phyloP scores from a whole-genome alignment of 2,797 vertebrate species.

The Meriones psammophilus region DNA sequence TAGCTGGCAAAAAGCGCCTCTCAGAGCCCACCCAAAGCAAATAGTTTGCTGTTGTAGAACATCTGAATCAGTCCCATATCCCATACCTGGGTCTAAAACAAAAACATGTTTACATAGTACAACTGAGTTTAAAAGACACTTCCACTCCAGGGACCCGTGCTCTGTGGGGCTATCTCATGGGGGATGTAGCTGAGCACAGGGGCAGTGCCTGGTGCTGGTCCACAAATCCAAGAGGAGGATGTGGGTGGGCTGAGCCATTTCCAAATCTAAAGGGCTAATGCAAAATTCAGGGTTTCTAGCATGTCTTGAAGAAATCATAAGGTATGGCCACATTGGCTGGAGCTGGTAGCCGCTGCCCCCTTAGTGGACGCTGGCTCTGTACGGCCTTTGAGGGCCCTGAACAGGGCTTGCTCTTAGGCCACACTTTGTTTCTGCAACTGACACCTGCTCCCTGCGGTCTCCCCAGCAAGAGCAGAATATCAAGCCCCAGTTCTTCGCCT shows the following conservation, averaged over 20 bases:
- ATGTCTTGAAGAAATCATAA: not conserved
- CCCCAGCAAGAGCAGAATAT: conserved; percentile 98
- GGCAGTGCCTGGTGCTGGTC: not conserved
- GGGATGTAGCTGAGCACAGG: not conserved
- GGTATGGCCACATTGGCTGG: not conserved
- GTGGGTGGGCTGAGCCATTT: not conserved
- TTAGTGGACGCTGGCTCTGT: rapidly evolving
- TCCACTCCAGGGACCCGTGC: not conserved
- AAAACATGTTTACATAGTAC: too few species aligned
- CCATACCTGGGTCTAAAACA: too few species aligned
- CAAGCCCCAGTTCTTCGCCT: conserved; percentile 99
- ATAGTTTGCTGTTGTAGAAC: too few species aligned
- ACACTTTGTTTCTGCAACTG: rapidly evolving
- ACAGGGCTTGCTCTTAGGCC: not conserved
- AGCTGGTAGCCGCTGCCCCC: not conserved
- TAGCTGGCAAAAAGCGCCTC: too few species aligned
- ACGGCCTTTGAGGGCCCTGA: not conserved
- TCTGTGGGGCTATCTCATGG: not conserved
- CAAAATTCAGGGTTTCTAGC: not conserved
- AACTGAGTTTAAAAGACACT: too few species aligned
- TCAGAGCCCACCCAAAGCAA: too few species aligned
- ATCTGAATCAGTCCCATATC: too few species aligned
- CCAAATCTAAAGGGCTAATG: not conserved
- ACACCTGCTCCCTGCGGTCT: conserved; percentile 19
- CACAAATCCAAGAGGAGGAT: not conserved